These are phyloP conservation scores for Bruchidius siliquastri DNA, from an alignment of 2,888 invertebrate genomes.

Conservation along the genomic window DNA sequence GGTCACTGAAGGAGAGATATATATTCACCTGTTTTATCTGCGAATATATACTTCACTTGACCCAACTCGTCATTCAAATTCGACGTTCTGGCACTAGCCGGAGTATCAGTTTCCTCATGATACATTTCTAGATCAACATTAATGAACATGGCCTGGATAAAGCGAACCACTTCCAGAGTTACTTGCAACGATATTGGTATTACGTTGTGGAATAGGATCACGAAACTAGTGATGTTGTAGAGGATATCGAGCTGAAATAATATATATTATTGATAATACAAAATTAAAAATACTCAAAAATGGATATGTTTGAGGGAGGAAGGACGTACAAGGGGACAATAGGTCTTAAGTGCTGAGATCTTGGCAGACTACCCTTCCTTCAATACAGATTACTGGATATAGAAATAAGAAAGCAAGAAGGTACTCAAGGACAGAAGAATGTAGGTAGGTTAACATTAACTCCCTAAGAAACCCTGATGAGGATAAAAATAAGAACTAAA, in stretches of 20 bases:
- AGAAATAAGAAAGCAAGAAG: too few relatives aligned
- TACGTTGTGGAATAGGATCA: conserved; percentile 97
- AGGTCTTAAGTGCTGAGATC: too few relatives aligned
- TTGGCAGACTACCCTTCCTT: too few relatives aligned
- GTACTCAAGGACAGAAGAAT: too few relatives aligned
- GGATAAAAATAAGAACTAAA: too few relatives aligned
- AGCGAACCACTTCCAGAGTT: conserved; percentile 94
- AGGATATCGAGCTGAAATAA: conserved; percentile 8
- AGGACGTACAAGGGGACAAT: too few relatives aligned
- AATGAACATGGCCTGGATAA: conserved; percentile 85
- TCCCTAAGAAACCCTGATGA: too few relatives aligned
- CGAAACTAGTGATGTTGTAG: conserved; percentile 94
- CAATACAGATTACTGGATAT: too few relatives aligned
- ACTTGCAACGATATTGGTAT: conserved; percentile 99
- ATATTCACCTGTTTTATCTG: conserved; percentile 87
- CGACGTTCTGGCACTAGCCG: conserved; percentile 93
- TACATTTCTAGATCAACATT: conserved; percentile 97
- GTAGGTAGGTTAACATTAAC: too few relatives aligned
- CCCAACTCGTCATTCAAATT: conserved; percentile 98
- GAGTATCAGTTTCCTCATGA: conserved; percentile 81
- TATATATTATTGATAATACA: conserved; percentile 59
- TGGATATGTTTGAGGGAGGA: too few relatives aligned
- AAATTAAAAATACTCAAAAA: too few relatives aligned
- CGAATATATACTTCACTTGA: conserved; percentile 93
- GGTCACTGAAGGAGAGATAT: too few relatives aligned